phyloP scores from a whole-genome alignment of 1,140 invertebrate genomes.

The Nebria ingens region DNA sequence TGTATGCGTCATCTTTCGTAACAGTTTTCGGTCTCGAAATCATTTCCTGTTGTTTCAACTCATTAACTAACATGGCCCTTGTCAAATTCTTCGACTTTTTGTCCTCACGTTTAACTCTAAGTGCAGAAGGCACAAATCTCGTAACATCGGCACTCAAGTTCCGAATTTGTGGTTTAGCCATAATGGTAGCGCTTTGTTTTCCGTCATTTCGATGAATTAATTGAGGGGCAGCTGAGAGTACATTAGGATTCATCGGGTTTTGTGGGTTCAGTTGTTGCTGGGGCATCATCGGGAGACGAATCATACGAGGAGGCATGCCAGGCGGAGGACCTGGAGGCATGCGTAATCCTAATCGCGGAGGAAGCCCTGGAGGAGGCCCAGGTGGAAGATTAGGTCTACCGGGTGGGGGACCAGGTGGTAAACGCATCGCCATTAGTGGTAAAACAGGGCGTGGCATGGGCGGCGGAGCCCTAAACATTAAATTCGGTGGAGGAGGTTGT shows the following conservation, averaged over 20 bases:
- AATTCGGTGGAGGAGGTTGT: constrained; percentile 42
- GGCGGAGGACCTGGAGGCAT: constrained; percentile 36
- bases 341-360: constrained; percentile 30
- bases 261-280: constrained; percentile 44
- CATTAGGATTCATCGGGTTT: constrained; percentile 51
- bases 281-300: constrained; percentile 42
- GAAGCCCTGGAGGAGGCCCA: constrained; percentile 56
- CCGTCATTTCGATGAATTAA: constrained; percentile 57
- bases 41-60: constrained; percentile 34
- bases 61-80: constrained; percentile 25
- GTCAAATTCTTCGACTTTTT: constrained; percentile 38
- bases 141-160: constrained; percentile 93
- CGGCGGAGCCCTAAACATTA: constrained; percentile 40
- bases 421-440: constrained; percentile 35
- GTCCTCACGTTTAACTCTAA: constrained; percentile 81
- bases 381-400: constrained; percentile 49
- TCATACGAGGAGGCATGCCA: constrained; percentile 45
- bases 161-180: constrained; percentile 90
- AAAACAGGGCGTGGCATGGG: constrained; percentile 30
- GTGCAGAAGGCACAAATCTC: constrained; percentile 83
- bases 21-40: constrained; percentile 31
- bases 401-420: constrained; percentile 54
- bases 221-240: constrained; percentile 72
- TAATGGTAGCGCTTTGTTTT: constrained; percentile 68
- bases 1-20: constrained; percentile 95